Conservation (phyloP, 2,797 vertebrate genomes). For the Muraenolepis orangiensis region DNA sequence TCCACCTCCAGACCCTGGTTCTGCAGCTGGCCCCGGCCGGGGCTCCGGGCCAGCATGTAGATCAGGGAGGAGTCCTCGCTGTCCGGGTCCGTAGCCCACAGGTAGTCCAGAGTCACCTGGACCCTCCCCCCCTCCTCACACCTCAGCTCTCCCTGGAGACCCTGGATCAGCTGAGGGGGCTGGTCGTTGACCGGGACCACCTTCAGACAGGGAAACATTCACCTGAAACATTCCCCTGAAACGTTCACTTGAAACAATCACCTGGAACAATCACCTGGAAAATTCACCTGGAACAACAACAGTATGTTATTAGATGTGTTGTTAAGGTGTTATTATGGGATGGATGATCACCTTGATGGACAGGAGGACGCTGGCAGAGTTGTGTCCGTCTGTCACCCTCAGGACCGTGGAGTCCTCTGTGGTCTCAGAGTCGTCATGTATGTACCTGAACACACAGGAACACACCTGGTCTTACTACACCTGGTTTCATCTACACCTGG, state of each 20-base stretch:
- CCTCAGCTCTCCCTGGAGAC: constrained; percentile 56
- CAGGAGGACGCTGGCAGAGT: constrained; percentile 76
- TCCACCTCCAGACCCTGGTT: constrained; percentile 57
- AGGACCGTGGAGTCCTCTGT: constrained; percentile 76
- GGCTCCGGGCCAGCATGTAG: constrained; percentile 65
- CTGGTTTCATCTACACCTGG: no score
- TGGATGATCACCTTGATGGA: constrained; percentile 63
- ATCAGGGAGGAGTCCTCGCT: constrained; percentile 63
- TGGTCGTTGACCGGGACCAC: constrained; percentile 68
- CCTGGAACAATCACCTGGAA: not conserved
- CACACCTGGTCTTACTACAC: not conserved
- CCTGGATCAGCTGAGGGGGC: constrained; percentile 59
- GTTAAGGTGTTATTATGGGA: not conserved
- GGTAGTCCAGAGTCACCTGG: constrained; percentile 61
- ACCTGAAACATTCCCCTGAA: not conserved
- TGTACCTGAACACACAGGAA: constrained; percentile 71
- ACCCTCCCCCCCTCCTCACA: constrained; percentile 61
- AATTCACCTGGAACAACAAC: not conserved
- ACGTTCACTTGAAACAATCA: not conserved
- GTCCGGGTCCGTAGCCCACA: constrained; percentile 69
- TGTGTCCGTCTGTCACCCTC: constrained; percentile 82
- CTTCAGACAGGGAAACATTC: constrained; percentile 37
- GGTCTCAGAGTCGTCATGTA: constrained; percentile 87
- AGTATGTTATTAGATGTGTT: not conserved
- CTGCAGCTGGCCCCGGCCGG: constrained; percentile 56